Evolutionary conservation across 2,113 vertebrate genomes (phyloP).

Genomic region (Caranx melampygus): DNA sequence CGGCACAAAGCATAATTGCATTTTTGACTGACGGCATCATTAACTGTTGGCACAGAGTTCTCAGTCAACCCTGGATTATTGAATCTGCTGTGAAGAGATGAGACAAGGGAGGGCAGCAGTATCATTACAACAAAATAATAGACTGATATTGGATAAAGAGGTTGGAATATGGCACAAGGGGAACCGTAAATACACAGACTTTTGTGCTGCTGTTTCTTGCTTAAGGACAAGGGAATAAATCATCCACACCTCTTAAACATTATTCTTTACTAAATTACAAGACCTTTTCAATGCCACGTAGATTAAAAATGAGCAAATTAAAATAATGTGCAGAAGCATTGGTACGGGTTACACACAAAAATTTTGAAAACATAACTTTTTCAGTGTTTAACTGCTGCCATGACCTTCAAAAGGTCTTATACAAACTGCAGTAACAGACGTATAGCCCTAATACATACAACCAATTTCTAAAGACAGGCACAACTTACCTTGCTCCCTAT

Average conservation of each 20-base stretch:
- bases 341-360: neutral
- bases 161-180: neutral
- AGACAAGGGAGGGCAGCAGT: constrained; percentile 6
- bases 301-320: neutral
- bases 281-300: neutral
- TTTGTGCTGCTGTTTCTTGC: neutral
- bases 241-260: neutral
- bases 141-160: constrained; percentile 2
- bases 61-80: constrained; percentile 44
- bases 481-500: constrained; percentile 88
- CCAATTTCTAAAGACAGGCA: neutral
- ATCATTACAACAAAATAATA: constrained; percentile 33
- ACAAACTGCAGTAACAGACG: neutral
- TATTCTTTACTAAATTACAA: neutral
- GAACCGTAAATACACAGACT: neutral
- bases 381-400: neutral
- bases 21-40: constrained; percentile 38
- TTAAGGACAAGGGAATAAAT: neutral
- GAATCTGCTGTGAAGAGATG: constrained; percentile 43
- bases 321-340: neutral
- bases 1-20: constrained; percentile 50
- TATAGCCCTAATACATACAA: neutral
- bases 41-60: constrained; percentile 50
- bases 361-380: neutral
- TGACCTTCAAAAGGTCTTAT: neutral